A percentile compares a stretch with the other conserved stretches of the same genome.
These are phyloP conservation scores for Metalampra italica DNA, from an alignment of 2,888 invertebrate genomes.

Conservation along the genomic window DNA sequence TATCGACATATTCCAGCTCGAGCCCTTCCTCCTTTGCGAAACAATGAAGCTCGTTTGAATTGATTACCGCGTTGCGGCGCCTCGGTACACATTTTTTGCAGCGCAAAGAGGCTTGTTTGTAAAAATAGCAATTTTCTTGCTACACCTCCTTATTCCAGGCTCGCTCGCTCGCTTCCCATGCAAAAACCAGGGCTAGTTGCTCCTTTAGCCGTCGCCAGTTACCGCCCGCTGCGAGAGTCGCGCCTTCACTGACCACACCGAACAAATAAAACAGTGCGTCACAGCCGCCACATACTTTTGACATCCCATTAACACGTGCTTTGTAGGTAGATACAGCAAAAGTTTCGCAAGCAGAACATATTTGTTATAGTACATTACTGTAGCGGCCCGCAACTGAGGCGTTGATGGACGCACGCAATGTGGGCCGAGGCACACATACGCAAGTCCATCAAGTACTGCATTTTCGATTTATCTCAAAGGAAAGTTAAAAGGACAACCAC, in stretches of 20 bases:
- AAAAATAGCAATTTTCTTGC: slow-evolving; percentile 62
- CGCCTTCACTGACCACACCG: slow-evolving; percentile 33
- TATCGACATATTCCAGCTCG: slow-evolving; percentile 47
- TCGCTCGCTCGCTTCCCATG: slow-evolving; percentile 42
- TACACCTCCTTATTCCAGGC: slow-evolving; percentile 48
- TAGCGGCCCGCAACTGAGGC: no score
- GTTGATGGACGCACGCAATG: no score
- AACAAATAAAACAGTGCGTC: slow-evolving; percentile 27
- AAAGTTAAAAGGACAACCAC: not conserved
- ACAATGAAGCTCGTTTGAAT: slow-evolving; percentile 61
- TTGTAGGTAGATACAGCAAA: not conserved
- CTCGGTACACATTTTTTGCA: slow-evolving; percentile 49
- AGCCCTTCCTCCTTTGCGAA: slow-evolving; percentile 47
- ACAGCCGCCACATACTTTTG: slow-evolving; percentile 15
- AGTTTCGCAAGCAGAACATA: not conserved
- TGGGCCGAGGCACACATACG: no score
- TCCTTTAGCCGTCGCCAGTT: slow-evolving; percentile 28
- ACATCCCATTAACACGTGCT: slow-evolving; percentile 5
- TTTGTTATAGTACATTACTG: not conserved
- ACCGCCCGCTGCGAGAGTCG: slow-evolving; percentile 46
- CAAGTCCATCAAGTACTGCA: no score
- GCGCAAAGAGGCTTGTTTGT: slow-evolving; percentile 56
- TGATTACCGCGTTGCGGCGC: slow-evolving; percentile 51
- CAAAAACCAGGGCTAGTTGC: slow-evolving; percentile 39
- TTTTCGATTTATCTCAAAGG: no score